Base-by-base conservation (phyloP, 2,113 vertebrate genomes). In the Prinia subflava region DNA sequence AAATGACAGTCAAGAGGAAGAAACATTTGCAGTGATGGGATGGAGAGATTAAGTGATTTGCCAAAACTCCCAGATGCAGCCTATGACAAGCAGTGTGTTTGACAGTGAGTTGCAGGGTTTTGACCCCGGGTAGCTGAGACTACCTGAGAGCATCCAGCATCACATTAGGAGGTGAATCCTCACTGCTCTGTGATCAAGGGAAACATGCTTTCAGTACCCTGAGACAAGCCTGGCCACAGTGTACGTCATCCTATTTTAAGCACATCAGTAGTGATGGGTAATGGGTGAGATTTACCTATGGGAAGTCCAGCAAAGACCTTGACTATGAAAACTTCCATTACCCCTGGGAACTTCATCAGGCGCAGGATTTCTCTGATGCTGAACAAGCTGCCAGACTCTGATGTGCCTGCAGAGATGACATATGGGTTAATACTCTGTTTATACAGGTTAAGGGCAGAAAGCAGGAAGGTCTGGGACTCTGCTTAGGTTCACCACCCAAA, bases 291-390 rank as follows among this genome's bases (percentile, higher is more conserved):
- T 94, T 98, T 97, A 99, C 99, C 99, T 93, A 98, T 83, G 35
- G 99, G 99, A 65, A 99, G 91, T 79, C 98, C 98, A 37, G 98
- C 97, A 11, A 98, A 78, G 27, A 99, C 98, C 96, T 99, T 99
- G 95, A 99, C 89, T 7, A 98, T 60, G 89, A 99, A 99, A 49
- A 98, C 97, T 13, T 97, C 97, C 59, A 90, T 94, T 44, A 99
- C 98, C 11, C 98, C 97, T 0, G 99, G 99, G 95, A 98, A 98
- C 97, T 97, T 98, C 97, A 99, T 97, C 71, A 99, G 96, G 47
- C 97, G 97, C 3, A 95, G 82, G 78, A 99, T 99, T 94, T 99
- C 98, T 62, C 96, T 96, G 91, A 99, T 46, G 90, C 93, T 99
- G 31, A 99, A 99, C 47, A 99, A n/a, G 1, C 98, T 97, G 50